Evolutionary conservation across 2,797 vertebrate genomes (phyloP), one percentile per base, ranked within the genome.

Genomic region (Sciurus carolinensis): DNA sequence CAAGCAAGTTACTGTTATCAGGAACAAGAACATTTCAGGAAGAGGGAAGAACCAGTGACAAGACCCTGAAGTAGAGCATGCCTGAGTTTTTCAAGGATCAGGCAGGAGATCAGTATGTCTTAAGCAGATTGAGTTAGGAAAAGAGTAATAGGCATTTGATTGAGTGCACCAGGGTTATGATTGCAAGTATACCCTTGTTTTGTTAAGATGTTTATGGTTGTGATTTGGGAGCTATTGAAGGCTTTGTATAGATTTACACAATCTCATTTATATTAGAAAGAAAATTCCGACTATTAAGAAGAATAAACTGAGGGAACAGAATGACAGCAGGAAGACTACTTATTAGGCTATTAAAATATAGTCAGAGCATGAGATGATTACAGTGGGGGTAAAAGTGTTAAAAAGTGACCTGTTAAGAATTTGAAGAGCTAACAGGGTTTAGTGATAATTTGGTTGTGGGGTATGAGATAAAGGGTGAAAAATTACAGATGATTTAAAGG

Each of bases 191-290:
- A 57, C 36, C 47, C 15, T 69, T 83, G 22, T 82, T 72, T 44
- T 64, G 33, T 93, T 64, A 77, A 42, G 9, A 42, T 52, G 42
- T 73, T 77, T 69, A 47, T 86, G 50, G 47, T 81, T 18, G 24
- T 42, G 44, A 67, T 94, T 85, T 50, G 30, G 80, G 71, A 82
- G 22, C 64, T 72, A 8, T 20, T 85, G 11, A 47, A 39, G 22
- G n/a, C 66, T 80, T 72, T 71, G 28, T 69, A n/a, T 62, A 72
- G 26, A 54, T 30, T 64, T 77, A 54, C 1, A 44, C 24, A 81
- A 50, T 77, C 44, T 72, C 14, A 79, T 64, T 77, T 93, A 67
- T 42, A 30, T 81, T 95, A 77, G 20, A 59, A 88, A 72, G 69
- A 92, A 82, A 90, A 71, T 15, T 72, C 30, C 52, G 12, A 85